Conservation (phyloP, 2,888 invertebrate genomes). For the Drosophila rellima region DNA sequence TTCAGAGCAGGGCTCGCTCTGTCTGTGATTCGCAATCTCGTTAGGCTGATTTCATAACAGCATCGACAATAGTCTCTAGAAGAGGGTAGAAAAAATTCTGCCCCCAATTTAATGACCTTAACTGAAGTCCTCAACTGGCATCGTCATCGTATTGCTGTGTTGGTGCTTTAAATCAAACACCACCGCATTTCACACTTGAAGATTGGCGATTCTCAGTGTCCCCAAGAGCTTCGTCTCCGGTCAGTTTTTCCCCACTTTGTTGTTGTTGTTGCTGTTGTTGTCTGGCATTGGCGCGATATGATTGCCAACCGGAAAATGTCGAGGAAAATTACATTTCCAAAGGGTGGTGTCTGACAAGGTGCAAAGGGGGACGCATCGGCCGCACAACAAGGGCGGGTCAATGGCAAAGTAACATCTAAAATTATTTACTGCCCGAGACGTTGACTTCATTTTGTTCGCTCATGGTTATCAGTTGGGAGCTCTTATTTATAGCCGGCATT, state of each 20-base stretch:
- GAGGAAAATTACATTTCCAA: conserved; percentile 79
- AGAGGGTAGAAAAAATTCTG: conserved; percentile 22
- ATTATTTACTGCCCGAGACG: conserved; percentile 77
- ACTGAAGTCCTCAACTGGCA: conserved; percentile 51
- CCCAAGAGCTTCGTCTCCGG: conserved; percentile 59
- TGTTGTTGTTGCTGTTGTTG: conserved; percentile 46
- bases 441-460: conserved; percentile 71
- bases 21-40: conserved; percentile 75
- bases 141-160: conserved; percentile 40
- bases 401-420: conserved; percentile 63
- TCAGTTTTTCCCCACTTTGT: conserved; percentile 37
- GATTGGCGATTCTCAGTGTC: conserved; percentile 51
- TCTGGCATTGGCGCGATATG: conserved; percentile 79
- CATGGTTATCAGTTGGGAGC: conserved; percentile 67
- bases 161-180: conserved; percentile 78
- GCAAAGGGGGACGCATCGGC: conserved; percentile 14
- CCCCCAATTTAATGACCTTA: conserved; percentile 52
- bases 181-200: conserved; percentile 74
- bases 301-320: conserved; percentile 80
- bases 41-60: conserved; percentile 80
- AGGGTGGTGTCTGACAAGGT: conserved; percentile 39
- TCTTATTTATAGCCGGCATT: conserved; percentile 67
- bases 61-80: conserved; percentile 40
- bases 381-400: conserved; percentile 8
- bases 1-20: conserved; percentile 16